These are phyloP conservation scores for Pygocentrus nattereri DNA, from an alignment of 2,797 vertebrate genomes.

Conservation along the genomic window DNA sequence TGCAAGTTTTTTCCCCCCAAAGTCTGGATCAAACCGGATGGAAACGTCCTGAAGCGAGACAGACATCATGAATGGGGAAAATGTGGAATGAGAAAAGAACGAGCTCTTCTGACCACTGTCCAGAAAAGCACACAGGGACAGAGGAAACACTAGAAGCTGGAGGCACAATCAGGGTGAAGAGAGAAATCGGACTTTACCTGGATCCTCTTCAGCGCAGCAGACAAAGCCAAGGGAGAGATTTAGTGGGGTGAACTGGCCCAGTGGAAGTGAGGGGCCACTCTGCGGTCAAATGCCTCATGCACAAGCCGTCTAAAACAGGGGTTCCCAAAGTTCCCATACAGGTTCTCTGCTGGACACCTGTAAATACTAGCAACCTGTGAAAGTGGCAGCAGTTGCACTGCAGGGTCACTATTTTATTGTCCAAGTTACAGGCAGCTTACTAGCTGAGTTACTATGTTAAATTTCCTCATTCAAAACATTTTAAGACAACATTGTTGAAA, in stretches of 20 bases:
- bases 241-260: conserved; percentile 75
- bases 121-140: background rate
- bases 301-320: conserved; percentile 74
- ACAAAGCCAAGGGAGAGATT: conserved; percentile 85
- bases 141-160: conserved; percentile 19
- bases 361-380: no score
- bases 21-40: background rate
- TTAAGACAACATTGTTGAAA: no score
- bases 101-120: background rate
- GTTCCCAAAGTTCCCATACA: conserved; percentile 53
- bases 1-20: background rate
- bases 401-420: no score
- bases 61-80: background rate
- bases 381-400: no score
- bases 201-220: conserved; percentile 89
- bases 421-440: no score
- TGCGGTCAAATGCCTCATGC: conserved; percentile 71
- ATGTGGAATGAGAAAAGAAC: background rate
- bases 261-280: conserved; percentile 33
- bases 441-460: no score
- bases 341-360: background rate
- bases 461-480: no score
- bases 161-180: conserved; percentile 7
- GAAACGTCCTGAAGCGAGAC: background rate
- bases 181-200: conserved; percentile 75